phyloP scores from a whole-genome alignment of 2,113 vertebrate genomes.

The Aepyceros melampus region DNA sequence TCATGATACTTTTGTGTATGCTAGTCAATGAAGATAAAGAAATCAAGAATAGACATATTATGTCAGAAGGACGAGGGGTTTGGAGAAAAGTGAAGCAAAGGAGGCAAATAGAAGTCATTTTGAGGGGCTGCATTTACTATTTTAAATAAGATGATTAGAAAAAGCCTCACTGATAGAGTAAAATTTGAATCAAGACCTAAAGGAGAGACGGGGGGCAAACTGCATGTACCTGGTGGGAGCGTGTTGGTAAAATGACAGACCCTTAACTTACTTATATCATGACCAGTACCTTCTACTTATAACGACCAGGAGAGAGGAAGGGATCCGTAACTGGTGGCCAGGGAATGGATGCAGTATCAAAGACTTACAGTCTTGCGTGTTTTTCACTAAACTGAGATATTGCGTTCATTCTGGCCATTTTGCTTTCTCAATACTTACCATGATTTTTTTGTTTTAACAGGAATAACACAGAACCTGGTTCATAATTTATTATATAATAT shows the following conservation, averaged over 20 bases:
- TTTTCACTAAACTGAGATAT: neutral
- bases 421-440: neutral
- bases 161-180: neutral
- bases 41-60: neutral
- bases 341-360: neutral
- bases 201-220: neutral
- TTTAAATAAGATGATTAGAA: neutral
- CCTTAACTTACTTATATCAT: neutral
- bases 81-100: neutral
- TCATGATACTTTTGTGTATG: neutral
- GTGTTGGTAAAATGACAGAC: neutral
- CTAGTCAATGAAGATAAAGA: neutral
- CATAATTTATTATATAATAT: neutral
- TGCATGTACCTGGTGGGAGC: neutral
- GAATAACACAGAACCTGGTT: neutral
- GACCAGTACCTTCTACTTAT: neutral
- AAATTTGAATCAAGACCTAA: conserved; percentile 9
- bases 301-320: neutral
- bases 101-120: neutral
- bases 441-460: neutral
- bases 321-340: neutral
- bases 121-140: neutral
- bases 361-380: neutral
- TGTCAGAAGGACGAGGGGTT: neutral
- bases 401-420: neutral